These are phyloP conservation scores for Apamea sordens DNA, from an alignment of 2,888 invertebrate genomes.

Conservation along the genomic window DNA sequence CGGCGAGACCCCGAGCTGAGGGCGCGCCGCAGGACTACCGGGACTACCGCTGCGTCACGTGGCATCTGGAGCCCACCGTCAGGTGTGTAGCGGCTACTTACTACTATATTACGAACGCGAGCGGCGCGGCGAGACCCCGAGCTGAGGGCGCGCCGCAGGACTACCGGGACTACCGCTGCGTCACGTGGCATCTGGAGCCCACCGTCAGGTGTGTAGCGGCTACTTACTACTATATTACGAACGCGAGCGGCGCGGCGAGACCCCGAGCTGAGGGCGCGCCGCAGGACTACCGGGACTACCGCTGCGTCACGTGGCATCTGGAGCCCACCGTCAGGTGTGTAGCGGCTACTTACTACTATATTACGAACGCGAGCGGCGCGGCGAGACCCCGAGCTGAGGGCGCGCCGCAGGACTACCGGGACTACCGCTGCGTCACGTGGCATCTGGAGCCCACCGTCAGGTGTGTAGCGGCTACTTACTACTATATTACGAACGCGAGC, in stretches of 20 bases:
- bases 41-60: slow-evolving; percentile 79
- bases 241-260: slow-evolving; percentile 2
- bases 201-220: slow-evolving; percentile 84
- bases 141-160: slow-evolving; percentile 49
- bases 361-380: slow-evolving; percentile 4
- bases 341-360: no score
- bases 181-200: slow-evolving; percentile 92
- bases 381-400: slow-evolving; percentile 19
- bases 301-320: slow-evolving; percentile 88
- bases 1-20: not conserved
- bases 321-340: slow-evolving; percentile 90
- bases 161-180: slow-evolving; percentile 50
- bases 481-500: not conserved
- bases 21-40: slow-evolving; percentile 54
- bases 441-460: slow-evolving; percentile 92
- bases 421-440: slow-evolving; percentile 83
- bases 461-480: no score
- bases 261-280: slow-evolving; percentile 39
- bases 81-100: not conserved
- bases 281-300: slow-evolving; percentile 51
- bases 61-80: slow-evolving; percentile 92
- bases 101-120: no score
- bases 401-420: slow-evolving; percentile 51
- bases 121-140: not conserved
- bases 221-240: no score